Percentiles rank a stretch among this genome's conserved stretches.
These are phyloP conservation scores for Proteles cristata DNA, from an alignment of 2,113 vertebrate genomes.

Conservation along the genomic window DNA sequence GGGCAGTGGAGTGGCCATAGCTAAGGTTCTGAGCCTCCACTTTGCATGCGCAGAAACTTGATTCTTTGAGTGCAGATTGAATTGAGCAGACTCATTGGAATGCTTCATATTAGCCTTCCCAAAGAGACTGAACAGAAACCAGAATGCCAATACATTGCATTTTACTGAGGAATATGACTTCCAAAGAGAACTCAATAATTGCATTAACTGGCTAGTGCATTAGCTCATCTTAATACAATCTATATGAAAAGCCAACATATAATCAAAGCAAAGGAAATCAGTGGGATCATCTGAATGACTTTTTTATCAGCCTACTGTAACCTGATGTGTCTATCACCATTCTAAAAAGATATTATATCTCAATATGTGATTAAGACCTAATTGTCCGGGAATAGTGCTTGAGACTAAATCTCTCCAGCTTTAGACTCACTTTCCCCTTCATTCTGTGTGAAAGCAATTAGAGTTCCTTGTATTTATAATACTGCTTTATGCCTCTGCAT, in stretches of 20 bases:
- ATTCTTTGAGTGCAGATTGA: background rate
- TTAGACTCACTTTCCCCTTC: background rate
- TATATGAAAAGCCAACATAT: background rate
- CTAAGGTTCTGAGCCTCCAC: background rate
- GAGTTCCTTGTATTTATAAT: background rate
- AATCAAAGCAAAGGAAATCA: constrained; percentile 22
- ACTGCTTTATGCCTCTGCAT: background rate
- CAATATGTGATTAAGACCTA: background rate
- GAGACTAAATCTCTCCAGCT: background rate
- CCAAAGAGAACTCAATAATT: constrained; percentile 7
- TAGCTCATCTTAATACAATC: background rate
- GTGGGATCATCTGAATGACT: background rate
- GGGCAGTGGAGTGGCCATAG: background rate
- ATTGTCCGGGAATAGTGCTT: background rate
- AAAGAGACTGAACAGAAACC: background rate
- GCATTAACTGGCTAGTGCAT: constrained; percentile 8
- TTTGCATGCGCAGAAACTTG: background rate
- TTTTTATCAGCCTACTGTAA: constrained; percentile 29
- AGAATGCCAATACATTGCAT: background rate
- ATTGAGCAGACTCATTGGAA: background rate
- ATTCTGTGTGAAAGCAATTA: background rate
- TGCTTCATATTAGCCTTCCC: background rate
- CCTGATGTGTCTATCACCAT: background rate
- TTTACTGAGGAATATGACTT: background rate
- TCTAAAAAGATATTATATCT: background rate